phyloP scores from a whole-genome alignment of 2,888 invertebrate species.

The Drosophila helvetica region DNA sequence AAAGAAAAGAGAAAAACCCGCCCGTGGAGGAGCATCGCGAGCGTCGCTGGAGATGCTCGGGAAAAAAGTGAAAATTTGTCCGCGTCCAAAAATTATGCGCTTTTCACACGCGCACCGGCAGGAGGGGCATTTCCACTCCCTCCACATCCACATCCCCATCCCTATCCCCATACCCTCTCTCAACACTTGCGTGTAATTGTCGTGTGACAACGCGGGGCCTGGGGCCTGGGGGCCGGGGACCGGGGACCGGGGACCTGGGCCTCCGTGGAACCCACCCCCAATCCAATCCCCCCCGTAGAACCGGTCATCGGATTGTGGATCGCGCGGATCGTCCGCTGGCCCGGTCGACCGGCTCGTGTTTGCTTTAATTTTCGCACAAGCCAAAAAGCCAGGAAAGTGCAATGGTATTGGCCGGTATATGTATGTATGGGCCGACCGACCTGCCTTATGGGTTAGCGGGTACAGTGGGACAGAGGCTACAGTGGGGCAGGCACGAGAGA shows the following conservation, averaged over 20 bases:
- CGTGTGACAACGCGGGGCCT: slow-evolving; percentile 38
- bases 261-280: slow-evolving; percentile 47
- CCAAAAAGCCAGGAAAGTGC: background rate
- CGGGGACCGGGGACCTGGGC: slow-evolving; percentile 30
- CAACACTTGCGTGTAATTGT: slow-evolving; percentile 67
- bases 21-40: background rate
- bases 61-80: slow-evolving; percentile 80
- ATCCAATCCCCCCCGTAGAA: slow-evolving; percentile 49
- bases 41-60: slow-evolving; percentile 35
- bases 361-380: slow-evolving; percentile 33
- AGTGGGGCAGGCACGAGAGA: slow-evolving; percentile 3
- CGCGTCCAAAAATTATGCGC: slow-evolving; percentile 81
- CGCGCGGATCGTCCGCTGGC: slow-evolving; percentile 26
- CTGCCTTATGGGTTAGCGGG: slow-evolving; percentile 34
- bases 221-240: slow-evolving; percentile 29
- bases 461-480: slow-evolving; percentile 1
- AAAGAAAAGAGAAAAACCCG: slow-evolving; percentile 11
- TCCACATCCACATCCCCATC: background rate
- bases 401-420: slow-evolving; percentile 19
- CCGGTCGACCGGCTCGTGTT: slow-evolving; percentile 12
- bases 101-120: slow-evolving; percentile 76
- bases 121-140: background rate
- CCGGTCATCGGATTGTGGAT: slow-evolving; percentile 55
- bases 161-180: slow-evolving; percentile 17
- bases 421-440: slow-evolving; percentile 2